Base-by-base conservation (phyloP, 2,888 invertebrate genomes). In the Belgica antarctica region DNA sequence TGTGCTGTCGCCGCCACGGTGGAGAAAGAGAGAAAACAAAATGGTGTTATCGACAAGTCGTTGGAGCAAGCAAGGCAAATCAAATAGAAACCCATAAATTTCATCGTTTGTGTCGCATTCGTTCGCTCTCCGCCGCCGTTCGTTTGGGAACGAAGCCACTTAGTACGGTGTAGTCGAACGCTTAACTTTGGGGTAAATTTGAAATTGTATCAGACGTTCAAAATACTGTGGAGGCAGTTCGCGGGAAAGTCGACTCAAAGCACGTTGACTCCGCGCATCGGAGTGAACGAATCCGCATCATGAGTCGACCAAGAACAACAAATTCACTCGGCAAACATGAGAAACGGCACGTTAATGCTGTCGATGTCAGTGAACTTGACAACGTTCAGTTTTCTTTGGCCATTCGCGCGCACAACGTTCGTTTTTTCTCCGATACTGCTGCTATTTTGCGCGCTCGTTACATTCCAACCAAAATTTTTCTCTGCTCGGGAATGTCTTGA, bases 31-130 rank as follows among this genome's bases (percentile, higher is more conserved):
- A 68, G 68, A 57, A 68, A 68, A 52, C 52, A 68, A 68, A 68
- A 57, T 52, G 68, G 52, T 68, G 68, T 31, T 47, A 57, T 68
- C 57, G 57, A 31, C 68, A 57, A 57, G 52, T 57, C 68, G 68
- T 52, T 68, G 52, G 57, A 68, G 31, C 57, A 68, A 28, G 62
- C 17, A 68, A 52, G 34, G 68, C 31, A 52, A 57, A 57, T 68
- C 57, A 47, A 68, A 68, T 68, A 68, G 68, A 68, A 68, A 68
- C 28, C 57, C 68, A 68, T 68, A 68, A 68, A 68, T 34, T 66
- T 66, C 36, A 22, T 12, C 28, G 41, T 41, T 4, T 41, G 41
- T 41, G 47, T 66, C 15, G 10, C 65, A 61, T 17, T 28, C 10
- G 28, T 31, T 34, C 2, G 12, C 15, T 5, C 41, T n/a, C 15